Evolutionary conservation across 2,888 invertebrate genomes (phyloP), one percentile per base, ranked within the genome.

Genomic region (Nomada flava): DNA sequence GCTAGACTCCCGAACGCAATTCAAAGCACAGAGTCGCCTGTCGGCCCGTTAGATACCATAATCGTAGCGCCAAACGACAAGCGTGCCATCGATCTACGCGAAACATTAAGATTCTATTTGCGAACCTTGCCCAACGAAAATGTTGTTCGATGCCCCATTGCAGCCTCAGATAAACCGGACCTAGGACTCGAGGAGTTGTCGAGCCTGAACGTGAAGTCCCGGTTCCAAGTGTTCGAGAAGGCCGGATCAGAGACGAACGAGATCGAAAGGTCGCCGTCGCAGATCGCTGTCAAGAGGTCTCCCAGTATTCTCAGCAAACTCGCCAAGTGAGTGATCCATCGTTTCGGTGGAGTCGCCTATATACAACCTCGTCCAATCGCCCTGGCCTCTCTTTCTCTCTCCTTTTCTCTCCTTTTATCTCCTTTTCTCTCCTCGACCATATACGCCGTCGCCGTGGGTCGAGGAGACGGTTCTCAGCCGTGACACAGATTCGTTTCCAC

Each of bases 101-200:
- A 50, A 15, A 4, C 15, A 18, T 13, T 23, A 15, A 42, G 42
- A 18, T 20, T 36, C 11, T 20, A 13, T 47, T 15, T 47, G 29
- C 63, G 50, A 23, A 44, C 42, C 9, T 10, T 47, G 7, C 44
- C 18, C 15, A 53, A 76, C 36, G 63, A 63, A 71, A 79, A 52
- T 52, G 20, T 69, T 67, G 9, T 65, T 60, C 47, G 53, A 63
- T 65, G 3, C 47, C 50, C 57, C 11, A 67, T 87, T 86, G 5
- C 94, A 98, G 98, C 98, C 55, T 97, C 97, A 76, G 97, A 97
- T 94, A 98, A 98, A 91, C 97, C 98, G 2, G 97, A 97, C 93
- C 95, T 98, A 65, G 98, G 98, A 0, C 95, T 98, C 15, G 97
- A 97, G 87, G 98, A 98, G 92, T 94, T 98, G 70, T 96, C 97